These are phyloP conservation scores for Cheilosia scutellata DNA, from an alignment of 2,888 invertebrate species.

Conservation along the genomic window DNA sequence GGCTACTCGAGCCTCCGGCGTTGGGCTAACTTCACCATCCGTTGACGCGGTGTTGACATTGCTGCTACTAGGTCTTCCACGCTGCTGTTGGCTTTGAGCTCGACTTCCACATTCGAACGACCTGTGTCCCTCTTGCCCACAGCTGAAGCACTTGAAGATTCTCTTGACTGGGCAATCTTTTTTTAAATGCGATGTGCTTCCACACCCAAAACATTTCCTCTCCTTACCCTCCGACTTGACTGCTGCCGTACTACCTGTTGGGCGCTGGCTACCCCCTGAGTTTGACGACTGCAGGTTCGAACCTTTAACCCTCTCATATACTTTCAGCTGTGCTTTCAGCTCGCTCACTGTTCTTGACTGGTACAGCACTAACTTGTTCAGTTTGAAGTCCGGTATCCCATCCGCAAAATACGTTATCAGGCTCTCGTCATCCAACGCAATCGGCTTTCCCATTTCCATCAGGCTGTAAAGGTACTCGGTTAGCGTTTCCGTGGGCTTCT, in stretches of 20 bases:
- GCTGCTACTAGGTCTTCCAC: neutral
- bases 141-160: neutral
- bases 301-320: too few relatives aligned
- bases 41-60: neutral
- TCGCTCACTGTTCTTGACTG: too few relatives aligned
- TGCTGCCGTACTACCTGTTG: neutral
- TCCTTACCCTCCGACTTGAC: neutral
- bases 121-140: constrained; percentile 3
- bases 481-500: constrained; percentile 4
- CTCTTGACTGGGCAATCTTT: neutral
- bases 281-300: too few relatives aligned
- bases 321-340: too few relatives aligned
- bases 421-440: too few relatives aligned
- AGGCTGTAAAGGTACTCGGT: too few relatives aligned
- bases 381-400: too few relatives aligned
- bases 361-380: too few relatives aligned
- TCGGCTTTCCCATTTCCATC: too few relatives aligned
- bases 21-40: too few relatives aligned
- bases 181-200: neutral
- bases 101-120: neutral
- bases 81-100: neutral
- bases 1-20: constrained; percentile 14
- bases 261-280: neutral
- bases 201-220: neutral
- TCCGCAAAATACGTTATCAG: too few relatives aligned